phyloP scores from a whole-genome alignment of 2,888 invertebrate genomes.

The Melinaea marsaeus region DNA sequence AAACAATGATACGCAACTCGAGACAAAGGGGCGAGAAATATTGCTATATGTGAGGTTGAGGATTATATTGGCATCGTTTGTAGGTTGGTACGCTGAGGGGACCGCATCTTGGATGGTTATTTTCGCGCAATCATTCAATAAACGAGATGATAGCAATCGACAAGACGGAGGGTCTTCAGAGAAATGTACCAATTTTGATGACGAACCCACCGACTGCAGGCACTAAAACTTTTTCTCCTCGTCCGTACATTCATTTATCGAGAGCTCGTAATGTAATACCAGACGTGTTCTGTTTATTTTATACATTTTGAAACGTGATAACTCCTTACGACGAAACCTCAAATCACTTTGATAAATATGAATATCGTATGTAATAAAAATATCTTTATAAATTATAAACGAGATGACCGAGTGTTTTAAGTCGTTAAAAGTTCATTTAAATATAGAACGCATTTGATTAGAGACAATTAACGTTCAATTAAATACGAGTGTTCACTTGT shows the following conservation, averaged over 20 bases:
- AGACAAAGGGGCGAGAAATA: constrained; percentile 39
- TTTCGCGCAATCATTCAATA: constrained; percentile 78
- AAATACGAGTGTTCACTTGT: constrained; percentile 58
- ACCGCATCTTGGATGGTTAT: constrained; percentile 59
- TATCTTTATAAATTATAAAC: constrained; percentile 19
- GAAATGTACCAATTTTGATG: constrained; percentile 62
- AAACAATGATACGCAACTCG: constrained; percentile 25
- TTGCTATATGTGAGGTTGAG: constrained; percentile 51
- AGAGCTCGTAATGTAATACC: neutral
- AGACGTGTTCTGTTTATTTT: neutral
- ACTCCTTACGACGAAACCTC: constrained; percentile 10
- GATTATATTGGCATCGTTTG: constrained; percentile 55
- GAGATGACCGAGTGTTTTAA: constrained; percentile 39
- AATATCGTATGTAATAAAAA: constrained; percentile 17
- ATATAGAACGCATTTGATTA: constrained; percentile 77
- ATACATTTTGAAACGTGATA: neutral
- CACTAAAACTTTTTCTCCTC: neutral
- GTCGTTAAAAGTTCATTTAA: constrained; percentile 72
- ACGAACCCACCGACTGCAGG: constrained; percentile 22
- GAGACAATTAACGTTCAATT: constrained; percentile 73
- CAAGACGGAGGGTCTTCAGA: constrained; percentile 67
- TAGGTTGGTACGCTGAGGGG: constrained; percentile 60
- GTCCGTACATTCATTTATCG: neutral
- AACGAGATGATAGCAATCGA: constrained; percentile 72
- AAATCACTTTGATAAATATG: constrained; percentile 9